These are phyloP conservation scores for Hyppa rectilinea DNA, from an alignment of 2,888 invertebrate genomes.

Conservation along the genomic window DNA sequence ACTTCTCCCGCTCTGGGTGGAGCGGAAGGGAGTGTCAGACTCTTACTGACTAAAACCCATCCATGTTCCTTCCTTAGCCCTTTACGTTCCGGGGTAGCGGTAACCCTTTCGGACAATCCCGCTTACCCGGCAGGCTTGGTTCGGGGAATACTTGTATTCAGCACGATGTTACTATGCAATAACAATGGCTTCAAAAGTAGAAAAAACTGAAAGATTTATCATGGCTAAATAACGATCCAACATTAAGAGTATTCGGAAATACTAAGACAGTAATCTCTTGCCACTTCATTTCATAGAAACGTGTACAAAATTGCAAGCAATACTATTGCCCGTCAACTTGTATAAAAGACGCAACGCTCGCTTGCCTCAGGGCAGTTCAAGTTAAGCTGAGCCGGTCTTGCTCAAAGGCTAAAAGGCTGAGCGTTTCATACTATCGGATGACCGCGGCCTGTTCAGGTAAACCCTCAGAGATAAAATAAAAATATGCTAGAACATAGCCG, in stretches of 20 bases:
- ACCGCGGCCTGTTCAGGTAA: conserved; percentile 57
- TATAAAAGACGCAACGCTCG: conserved; percentile 51
- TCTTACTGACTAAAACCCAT: too few species aligned
- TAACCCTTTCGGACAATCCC: too few species aligned
- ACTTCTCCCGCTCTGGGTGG: too few species aligned
- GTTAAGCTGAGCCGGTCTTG: conserved; percentile 49
- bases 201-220: not conserved
- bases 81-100: too few species aligned
- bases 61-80: too few species aligned
- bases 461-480: conserved; percentile 55
- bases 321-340: conserved; percentile 29
- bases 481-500: conserved; percentile 35
- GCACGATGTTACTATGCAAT: too few species aligned
- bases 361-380: conserved; percentile 53
- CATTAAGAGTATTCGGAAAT: not conserved
- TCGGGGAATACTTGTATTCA: too few species aligned
- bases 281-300: conserved; percentile 3
- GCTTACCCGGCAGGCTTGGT: too few species aligned
- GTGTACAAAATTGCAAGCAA: conserved; percentile 20
- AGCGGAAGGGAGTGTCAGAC: too few species aligned
- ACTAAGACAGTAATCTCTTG: not conserved
- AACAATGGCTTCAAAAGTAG: not conserved
- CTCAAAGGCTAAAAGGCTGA: conserved; percentile 60
- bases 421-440: conserved; percentile 62
- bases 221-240: not conserved